A percentile compares a stretch with the other conserved stretches of the same genome.
phyloP scores from a whole-genome alignment of 1,140 invertebrate species.

The Zaprionus ornatus region DNA sequence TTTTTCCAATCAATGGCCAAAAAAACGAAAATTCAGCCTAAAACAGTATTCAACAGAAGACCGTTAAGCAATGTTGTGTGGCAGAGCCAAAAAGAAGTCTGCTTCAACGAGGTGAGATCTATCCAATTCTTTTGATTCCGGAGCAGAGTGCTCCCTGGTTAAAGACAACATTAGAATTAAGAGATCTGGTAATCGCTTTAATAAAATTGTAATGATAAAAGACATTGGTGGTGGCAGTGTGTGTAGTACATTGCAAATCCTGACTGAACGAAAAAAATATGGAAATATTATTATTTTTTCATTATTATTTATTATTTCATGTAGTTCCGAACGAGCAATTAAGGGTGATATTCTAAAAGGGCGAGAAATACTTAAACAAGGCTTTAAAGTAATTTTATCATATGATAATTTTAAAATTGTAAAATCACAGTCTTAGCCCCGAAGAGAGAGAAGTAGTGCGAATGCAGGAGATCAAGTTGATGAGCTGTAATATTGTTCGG shows the following conservation, averaged over 20 bases:
- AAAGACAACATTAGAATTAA: too few relatives aligned
- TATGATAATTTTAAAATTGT: neutral
- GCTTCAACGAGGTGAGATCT: slow-evolving; percentile 10
- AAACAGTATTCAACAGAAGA: neutral
- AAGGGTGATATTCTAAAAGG: slow-evolving; percentile 21
- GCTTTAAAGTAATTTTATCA: slow-evolving; percentile 2
- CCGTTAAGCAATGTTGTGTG: slow-evolving; percentile 6
- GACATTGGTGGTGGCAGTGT: too few relatives aligned
- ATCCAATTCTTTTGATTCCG: slow-evolving; percentile 1
- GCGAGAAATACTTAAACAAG: slow-evolving; percentile 17
- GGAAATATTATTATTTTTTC: slow-evolving; percentile 2
- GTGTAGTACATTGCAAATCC: neutral
- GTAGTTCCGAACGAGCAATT: neutral
- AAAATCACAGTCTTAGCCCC: slow-evolving; percentile 3
- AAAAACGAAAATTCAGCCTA: too few relatives aligned
- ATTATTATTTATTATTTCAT: too few relatives aligned
- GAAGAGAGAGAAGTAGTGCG: slow-evolving; percentile 9
- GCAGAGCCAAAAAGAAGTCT: slow-evolving; percentile 5
- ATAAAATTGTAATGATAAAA: too few relatives aligned
- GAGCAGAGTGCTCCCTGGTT: too few relatives aligned
- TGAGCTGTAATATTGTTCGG: too few relatives aligned
- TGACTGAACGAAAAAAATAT: neutral
- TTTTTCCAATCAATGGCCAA: slow-evolving; percentile 14
- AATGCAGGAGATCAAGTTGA: too few relatives aligned
- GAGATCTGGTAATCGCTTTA: too few relatives aligned